Percentiles rank a stretch among this genome's conserved stretches.
Conservation (phyloP, 2,113 vertebrate species). For the Lampris megalopsis region DNA sequence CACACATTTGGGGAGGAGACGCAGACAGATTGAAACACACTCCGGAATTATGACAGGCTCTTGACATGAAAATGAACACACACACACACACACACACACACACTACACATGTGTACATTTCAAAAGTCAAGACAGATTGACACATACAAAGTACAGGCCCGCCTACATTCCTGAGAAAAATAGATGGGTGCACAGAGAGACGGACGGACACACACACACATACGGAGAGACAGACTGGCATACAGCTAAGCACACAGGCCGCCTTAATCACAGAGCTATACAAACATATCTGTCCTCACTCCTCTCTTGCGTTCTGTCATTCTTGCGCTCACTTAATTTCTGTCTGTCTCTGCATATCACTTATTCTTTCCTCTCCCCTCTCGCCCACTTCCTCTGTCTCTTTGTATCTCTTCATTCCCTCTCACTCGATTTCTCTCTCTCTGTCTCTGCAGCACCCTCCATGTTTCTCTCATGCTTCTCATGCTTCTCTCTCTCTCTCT, state of each 20-base stretch:
- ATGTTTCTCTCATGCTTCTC: too few species aligned
- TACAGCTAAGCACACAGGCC: slow-evolving; percentile 61
- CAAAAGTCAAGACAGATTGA: slow-evolving; percentile 48
- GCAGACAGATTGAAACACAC: slow-evolving; percentile 25
- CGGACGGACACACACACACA: background rate
- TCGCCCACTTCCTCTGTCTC: too few species aligned
- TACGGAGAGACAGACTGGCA: slow-evolving; percentile 39
- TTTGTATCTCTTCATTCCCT: too few species aligned
- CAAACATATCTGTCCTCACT: slow-evolving; percentile 74
- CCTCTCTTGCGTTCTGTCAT: too few species aligned
- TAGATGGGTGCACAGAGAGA: slow-evolving; percentile 2
- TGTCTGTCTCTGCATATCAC: too few species aligned
- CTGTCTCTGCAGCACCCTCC: too few species aligned
- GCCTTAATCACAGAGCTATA: slow-evolving; percentile 73
- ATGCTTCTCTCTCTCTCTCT: slow-evolving; percentile 22
- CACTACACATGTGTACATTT: slow-evolving; percentile 20
- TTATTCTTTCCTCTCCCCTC: too few species aligned
- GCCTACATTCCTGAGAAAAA: slow-evolving; percentile 31
- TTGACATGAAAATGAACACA: slow-evolving; percentile 36
- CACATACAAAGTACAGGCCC: slow-evolving; percentile 32
- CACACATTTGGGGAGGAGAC: slow-evolving; percentile 48
- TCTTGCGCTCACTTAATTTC: too few species aligned
- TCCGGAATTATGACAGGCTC: slow-evolving; percentile 22
- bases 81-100: slow-evolving; percentile 30
- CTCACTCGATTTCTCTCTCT: too few species aligned